Base-by-base conservation (phyloP, 2,888 invertebrate species). In the Argyra leucocephala region DNA sequence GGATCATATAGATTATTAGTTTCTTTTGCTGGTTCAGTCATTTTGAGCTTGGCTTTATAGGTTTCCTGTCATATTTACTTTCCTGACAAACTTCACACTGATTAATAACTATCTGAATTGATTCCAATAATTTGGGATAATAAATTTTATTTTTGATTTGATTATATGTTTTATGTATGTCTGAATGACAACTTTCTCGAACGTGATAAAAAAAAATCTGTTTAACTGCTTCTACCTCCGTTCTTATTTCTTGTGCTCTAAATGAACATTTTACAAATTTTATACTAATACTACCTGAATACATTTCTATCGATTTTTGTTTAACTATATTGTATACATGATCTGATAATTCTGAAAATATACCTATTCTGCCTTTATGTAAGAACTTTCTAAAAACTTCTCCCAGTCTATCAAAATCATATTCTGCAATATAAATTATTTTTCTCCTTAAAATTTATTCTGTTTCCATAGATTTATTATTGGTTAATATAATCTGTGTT, bases 41-140 rank as follows among this genome's bases (percentile, higher is more conserved):
- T 21, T 23, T 63, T 2, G 22, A 66, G 65, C 65, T 66, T 65
- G 21, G 60, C 31, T 63, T 66, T n/a, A 65, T 65, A 57, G 66
- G 64, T 1, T 66, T 66, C 24, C 66, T 31, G 18, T 61, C 64
- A 21, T 64, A 64, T 48, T 61, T 64, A 6, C 23, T 22, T 22
- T 1, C 24, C 5, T 21, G 23, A 31, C 59, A 63, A 24, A 36
- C 31, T 15, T 58, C 59, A 24, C 63, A 63, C 5, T 64, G 31
- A 36, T 61, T 64, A 22, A 64, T 60, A 22, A 60, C 48, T 24
- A 37, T 22, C 2, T 61, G 22, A 21, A 64, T 48, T 64, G 18
- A 18, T 48, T 21, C 23, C 37, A 18, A 22, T 4, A 60, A 23
- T 9, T 61, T 36, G 12, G 48, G 48, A 48, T 64, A 48, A 21